These are phyloP conservation scores for Herpailurus yagouaroundi DNA, from an alignment of 2,113 vertebrate species.

Conservation along the genomic window DNA sequence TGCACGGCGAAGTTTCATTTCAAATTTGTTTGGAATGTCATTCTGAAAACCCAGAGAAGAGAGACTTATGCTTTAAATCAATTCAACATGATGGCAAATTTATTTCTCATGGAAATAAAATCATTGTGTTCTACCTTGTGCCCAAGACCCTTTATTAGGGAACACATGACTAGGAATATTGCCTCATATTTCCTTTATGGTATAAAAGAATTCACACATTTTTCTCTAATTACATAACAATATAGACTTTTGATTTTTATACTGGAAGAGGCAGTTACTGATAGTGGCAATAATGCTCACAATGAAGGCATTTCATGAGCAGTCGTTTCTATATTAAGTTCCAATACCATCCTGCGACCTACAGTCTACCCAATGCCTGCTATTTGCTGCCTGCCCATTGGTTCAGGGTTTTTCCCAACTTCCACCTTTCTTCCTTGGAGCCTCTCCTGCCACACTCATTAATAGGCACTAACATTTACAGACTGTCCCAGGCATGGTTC, in stretches of 20 bases:
- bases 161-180: not conserved
- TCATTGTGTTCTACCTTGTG: not conserved
- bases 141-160: not conserved
- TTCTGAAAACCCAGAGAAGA: conserved; percentile 83
- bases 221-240: not conserved
- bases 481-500: not conserved
- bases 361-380: not conserved
- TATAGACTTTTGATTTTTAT: not conserved
- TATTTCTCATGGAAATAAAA: not conserved
- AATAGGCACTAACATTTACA: not conserved
- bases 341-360: fast-evolving
- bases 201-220: not conserved
- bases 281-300: not conserved
- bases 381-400: not conserved
- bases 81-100: not conserved
- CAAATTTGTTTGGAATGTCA: conserved; percentile 98
- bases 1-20: conserved; percentile 95
- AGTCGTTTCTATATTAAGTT: not conserved
- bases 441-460: too few species aligned
- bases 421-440: not conserved
- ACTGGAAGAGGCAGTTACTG: not conserved
- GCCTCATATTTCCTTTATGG: not conserved
- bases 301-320: not conserved
- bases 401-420: not conserved
- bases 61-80: not conserved